Conservation (phyloP, 2,797 vertebrate genomes). For the Tympanoctomys barrerae region DNA sequence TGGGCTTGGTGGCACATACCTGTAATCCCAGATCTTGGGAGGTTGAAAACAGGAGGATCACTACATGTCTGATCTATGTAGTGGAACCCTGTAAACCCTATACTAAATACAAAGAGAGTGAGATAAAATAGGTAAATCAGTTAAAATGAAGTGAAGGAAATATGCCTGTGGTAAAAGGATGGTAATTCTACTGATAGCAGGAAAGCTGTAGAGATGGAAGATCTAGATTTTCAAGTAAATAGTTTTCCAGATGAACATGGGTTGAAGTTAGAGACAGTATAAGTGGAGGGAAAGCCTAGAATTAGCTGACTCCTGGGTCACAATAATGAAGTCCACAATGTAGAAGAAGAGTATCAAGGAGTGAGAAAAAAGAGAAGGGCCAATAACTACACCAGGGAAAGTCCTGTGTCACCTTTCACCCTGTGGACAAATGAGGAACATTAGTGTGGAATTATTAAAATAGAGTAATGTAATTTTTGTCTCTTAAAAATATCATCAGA, state of each 20-base stretch:
- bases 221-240: not conserved
- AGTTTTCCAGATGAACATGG: not conserved
- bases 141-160: constrained; percentile 24
- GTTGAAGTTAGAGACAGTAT: not conserved
- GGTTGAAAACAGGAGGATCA: too few relatives aligned
- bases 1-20: too few relatives aligned
- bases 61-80: too few relatives aligned
- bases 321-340: not conserved
- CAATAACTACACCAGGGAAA: not conserved
- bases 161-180: not conserved
- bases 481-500: not conserved
- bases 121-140: not conserved
- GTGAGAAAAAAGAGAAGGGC: not conserved
- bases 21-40: too few relatives aligned
- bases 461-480: not conserved
- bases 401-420: not conserved
- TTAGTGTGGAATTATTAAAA: not conserved
- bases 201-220: not conserved
- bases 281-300: not conserved
- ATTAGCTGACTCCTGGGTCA: not conserved
- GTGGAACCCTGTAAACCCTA: too few relatives aligned
- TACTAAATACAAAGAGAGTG: too few relatives aligned
- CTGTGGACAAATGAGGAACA: not conserved
- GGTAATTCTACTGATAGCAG: not conserved
- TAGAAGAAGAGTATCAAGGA: not conserved